A percentile compares a stretch with the other conserved stretches of the same genome.
Conservation (phyloP, 2,888 invertebrate genomes). For the Xestia sexstrigata region DNA sequence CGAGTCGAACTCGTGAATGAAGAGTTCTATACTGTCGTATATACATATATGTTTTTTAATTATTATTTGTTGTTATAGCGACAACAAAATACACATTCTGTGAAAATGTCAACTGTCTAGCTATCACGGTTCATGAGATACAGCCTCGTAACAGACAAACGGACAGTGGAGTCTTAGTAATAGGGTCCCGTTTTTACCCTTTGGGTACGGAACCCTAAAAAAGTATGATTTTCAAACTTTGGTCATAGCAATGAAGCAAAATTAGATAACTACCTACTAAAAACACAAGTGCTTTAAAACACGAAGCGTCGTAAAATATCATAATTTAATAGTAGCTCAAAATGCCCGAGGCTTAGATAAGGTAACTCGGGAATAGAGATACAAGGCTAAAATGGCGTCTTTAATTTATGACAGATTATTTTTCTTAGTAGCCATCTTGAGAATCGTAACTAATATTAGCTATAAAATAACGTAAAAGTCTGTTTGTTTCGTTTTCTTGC, state of each 20-base stretch:
- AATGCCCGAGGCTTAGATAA: slow-evolving; percentile 65
- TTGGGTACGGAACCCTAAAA: too few species aligned
- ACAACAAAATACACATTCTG: too few species aligned
- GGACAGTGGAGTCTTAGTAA: too few species aligned
- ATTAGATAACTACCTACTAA: slow-evolving; percentile 41
- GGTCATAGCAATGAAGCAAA: slow-evolving; percentile 19
- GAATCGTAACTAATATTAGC: not conserved
- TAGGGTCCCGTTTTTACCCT: too few species aligned
- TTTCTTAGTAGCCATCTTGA: slow-evolving; percentile 42
- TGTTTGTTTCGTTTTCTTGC: too few species aligned
- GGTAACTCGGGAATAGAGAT: slow-evolving; percentile 54
- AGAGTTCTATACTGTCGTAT: too few species aligned
- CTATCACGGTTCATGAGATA: too few species aligned
- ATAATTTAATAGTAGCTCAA: slow-evolving; percentile 52
- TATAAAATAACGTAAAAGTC: not conserved
- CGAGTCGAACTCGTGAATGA: too few species aligned
- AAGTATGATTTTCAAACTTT: slow-evolving; percentile 1
- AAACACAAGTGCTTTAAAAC: slow-evolving; percentile 44
- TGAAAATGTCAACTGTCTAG: too few species aligned
- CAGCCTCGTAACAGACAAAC: too few species aligned
- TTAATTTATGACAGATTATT: slow-evolving; percentile 50
- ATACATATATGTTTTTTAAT: too few species aligned
- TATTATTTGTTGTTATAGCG: too few species aligned
- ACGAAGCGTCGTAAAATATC: slow-evolving; percentile 45
- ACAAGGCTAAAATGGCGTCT: slow-evolving; percentile 29